These are phyloP conservation scores for Macroglossus sobrinus DNA, from an alignment of 2,113 vertebrate genomes.

Conservation along the genomic window DNA sequence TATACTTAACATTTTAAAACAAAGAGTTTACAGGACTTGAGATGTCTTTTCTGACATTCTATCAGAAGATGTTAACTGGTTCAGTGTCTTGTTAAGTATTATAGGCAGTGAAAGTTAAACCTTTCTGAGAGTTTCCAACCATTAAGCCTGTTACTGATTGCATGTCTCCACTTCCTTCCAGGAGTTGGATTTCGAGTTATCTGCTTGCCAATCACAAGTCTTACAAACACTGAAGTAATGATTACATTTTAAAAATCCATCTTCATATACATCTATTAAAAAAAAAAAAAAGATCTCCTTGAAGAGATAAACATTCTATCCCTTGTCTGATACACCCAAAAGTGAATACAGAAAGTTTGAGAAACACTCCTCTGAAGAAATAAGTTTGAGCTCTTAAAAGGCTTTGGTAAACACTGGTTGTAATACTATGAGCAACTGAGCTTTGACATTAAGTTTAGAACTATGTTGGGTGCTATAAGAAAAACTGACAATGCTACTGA, in stretches of 20 bases:
- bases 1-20: conserved; percentile 53
- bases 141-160: background rate
- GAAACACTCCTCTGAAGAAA: background rate
- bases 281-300: background rate
- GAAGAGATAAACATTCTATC: background rate
- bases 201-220: background rate
- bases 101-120: background rate
- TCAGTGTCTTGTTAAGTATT: background rate
- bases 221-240: background rate
- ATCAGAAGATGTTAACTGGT: background rate
- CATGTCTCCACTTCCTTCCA: background rate
- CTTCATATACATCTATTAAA: background rate
- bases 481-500: background rate
- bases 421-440: background rate
- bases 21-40: conserved; percentile 1
- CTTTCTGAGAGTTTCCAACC: background rate
- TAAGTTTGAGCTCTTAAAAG: background rate
- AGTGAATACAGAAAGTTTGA: background rate
- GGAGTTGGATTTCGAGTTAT: background rate
- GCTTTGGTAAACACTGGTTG: background rate
- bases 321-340: conserved; percentile 5
- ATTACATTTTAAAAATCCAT: background rate
- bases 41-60: background rate
- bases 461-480: background rate
- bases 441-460: background rate